phyloP scores from a whole-genome alignment of 1,140 invertebrate species.

The Atta cephalotes region DNA sequence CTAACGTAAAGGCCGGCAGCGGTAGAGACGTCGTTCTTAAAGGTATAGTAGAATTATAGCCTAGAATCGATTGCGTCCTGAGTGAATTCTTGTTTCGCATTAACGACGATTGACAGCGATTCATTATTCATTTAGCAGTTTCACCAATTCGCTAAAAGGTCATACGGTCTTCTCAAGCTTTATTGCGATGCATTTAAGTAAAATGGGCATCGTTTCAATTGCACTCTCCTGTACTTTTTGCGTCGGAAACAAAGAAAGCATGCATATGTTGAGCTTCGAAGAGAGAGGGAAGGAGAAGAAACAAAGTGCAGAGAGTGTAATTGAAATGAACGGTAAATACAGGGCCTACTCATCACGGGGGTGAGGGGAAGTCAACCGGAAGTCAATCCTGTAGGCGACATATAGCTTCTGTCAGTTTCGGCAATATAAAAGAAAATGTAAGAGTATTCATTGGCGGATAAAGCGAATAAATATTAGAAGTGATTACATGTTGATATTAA shows the following conservation, averaged over 20 bases:
- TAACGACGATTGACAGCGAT: neutral
- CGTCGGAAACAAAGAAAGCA: neutral
- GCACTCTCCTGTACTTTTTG: neutral
- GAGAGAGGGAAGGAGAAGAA: neutral
- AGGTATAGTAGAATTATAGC: conserved; percentile 22
- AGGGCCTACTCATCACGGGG: neutral
- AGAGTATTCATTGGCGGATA: neutral
- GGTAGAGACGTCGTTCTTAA: conserved; percentile 8
- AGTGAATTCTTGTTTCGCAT: neutral
- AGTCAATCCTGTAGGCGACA: neutral
- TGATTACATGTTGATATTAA: neutral
- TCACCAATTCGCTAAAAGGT: neutral
- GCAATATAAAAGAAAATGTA: neutral
- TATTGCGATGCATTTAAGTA: neutral
- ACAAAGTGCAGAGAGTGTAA: neutral
- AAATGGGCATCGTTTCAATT: neutral
- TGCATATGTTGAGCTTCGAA: neutral
- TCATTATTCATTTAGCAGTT: neutral
- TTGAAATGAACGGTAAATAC: neutral
- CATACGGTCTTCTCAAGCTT: neutral
- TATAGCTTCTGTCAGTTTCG: neutral
- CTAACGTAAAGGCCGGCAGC: neutral
- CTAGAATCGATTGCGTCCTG: neutral
- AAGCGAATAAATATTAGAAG: neutral
- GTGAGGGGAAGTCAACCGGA: neutral